A percentile compares a stretch with the other conserved stretches of the same genome.
phyloP scores from a whole-genome alignment of 1,140 invertebrate species.

The Lasaia peninsularis region DNA sequence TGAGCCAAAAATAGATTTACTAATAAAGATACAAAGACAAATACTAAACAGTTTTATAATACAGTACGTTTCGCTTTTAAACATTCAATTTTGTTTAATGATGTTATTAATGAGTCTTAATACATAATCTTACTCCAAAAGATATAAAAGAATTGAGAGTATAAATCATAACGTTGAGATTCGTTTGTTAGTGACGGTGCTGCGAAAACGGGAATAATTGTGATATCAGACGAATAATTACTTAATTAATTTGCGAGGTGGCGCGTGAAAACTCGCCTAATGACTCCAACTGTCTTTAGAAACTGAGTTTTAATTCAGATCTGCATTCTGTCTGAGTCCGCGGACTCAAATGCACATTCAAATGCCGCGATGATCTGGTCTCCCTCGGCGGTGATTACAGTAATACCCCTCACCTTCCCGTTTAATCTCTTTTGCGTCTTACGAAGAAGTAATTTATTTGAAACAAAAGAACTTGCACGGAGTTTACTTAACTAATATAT shows the following conservation, averaged over 20 bases:
- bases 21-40: no score
- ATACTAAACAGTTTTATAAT: no score
- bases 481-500: slow-evolving; percentile 2
- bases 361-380: slow-evolving; percentile 42
- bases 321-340: slow-evolving; percentile 45
- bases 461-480: slow-evolving; percentile 11
- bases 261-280: slow-evolving; percentile 48
- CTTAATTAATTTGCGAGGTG: slow-evolving; percentile 51
- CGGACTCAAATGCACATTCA: slow-evolving; percentile 50
- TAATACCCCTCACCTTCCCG: slow-evolving; percentile 48
- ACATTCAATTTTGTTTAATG: no score
- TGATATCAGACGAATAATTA: slow-evolving; percentile 40
- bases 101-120: background rate
- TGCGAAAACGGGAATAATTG: slow-evolving; percentile 13
- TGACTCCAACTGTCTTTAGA: slow-evolving; percentile 49
- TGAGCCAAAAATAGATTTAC: no score
- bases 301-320: slow-evolving; percentile 60
- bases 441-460: slow-evolving; percentile 16
- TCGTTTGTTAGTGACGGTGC: slow-evolving; percentile 17
- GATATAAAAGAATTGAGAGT: background rate
- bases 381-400: slow-evolving; percentile 58
- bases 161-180: slow-evolving; percentile 12
- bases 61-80: no score
- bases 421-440: slow-evolving; percentile 37
- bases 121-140: background rate